A percentile compares a stretch with the other conserved stretches of the same genome.
Evolutionary conservation across 2,113 vertebrate species (phyloP).

Genomic region (Piprites chloris): DNA sequence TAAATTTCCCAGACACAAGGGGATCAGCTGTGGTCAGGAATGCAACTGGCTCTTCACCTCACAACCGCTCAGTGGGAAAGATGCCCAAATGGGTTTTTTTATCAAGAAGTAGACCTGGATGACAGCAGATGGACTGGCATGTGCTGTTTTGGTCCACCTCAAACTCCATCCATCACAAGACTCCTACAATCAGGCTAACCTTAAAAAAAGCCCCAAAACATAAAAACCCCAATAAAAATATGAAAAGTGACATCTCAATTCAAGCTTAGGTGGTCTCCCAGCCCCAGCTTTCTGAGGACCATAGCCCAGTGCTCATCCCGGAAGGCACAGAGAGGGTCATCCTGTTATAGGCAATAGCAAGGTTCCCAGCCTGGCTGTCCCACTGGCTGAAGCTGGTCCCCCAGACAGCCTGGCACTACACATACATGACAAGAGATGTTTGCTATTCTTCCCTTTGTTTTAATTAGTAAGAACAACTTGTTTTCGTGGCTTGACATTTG

Average conservation of each 20-base stretch:
- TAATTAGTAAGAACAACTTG: conserved; percentile 57
- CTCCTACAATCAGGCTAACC: background rate
- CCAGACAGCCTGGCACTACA: background rate
- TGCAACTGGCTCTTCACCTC: background rate
- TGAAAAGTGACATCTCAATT: background rate
- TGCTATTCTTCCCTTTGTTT: conserved; percentile 36
- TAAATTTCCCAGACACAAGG: background rate
- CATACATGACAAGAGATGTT: background rate
- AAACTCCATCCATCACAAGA: background rate
- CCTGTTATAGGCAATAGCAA: fast-evolving
- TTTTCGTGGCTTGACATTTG: conserved; percentile 41
- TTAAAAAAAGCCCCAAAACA: background rate
- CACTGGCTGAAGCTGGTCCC: background rate
- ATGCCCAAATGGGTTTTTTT: background rate
- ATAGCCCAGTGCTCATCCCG: background rate
- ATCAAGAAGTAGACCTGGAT: background rate
- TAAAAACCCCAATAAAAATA: background rate
- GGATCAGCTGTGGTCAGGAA: fast-evolving
- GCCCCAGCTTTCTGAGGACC: background rate
- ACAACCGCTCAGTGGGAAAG: background rate
- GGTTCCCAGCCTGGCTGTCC: background rate
- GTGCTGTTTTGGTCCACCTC: background rate
- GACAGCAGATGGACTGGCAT: background rate
- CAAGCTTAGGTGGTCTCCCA: background rate
- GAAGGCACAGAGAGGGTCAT: background rate